A percentile compares a stretch with the other conserved stretches of the same genome.
Evolutionary conservation across 2,797 vertebrate genomes (phyloP).

Genomic region (Alcedo quadribrachys): DNA sequence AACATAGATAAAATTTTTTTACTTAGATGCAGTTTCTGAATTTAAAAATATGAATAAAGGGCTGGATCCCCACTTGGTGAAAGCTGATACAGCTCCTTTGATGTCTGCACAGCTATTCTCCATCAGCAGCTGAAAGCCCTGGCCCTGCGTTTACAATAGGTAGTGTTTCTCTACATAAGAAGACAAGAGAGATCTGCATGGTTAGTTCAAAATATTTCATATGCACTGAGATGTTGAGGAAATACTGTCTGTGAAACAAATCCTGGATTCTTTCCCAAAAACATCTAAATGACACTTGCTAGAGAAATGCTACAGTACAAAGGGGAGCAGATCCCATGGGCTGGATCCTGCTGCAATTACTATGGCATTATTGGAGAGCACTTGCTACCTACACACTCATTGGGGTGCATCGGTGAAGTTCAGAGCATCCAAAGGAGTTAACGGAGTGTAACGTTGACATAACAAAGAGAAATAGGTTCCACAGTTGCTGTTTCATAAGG

Average conservation of each 20-base stretch:
- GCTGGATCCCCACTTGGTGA: constrained; percentile 4
- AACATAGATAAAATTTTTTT: constrained; percentile 19
- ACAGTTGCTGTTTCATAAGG: background rate
- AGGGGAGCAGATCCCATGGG: rapidly evolving
- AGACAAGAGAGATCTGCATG: constrained; percentile 38
- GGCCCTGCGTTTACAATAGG: constrained; percentile 14
- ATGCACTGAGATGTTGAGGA: constrained; percentile 55
- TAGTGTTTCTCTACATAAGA: background rate
- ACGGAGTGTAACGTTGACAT: background rate
- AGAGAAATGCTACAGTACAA: background rate
- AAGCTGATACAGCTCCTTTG: constrained; percentile 31
- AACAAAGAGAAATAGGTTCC: background rate
- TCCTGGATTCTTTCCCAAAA: constrained; percentile 44
- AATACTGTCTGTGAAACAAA: constrained; percentile 41
- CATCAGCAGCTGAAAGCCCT: constrained; percentile 30
- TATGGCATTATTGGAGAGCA: background rate
- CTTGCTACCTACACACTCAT: background rate
- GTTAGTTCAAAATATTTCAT: constrained; percentile 40
- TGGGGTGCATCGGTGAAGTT: background rate
- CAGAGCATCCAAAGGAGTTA: background rate
- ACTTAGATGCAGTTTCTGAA: constrained; percentile 6
- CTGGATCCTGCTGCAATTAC: background rate
- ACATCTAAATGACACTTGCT: constrained; percentile 7
- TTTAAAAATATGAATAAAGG: constrained; percentile 44
- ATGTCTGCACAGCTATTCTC: constrained; percentile 17